Evolutionary conservation across 2,113 vertebrate species (phyloP), one percentile per base, ranked within the genome.

Genomic region (Cinclus cinclus): DNA sequence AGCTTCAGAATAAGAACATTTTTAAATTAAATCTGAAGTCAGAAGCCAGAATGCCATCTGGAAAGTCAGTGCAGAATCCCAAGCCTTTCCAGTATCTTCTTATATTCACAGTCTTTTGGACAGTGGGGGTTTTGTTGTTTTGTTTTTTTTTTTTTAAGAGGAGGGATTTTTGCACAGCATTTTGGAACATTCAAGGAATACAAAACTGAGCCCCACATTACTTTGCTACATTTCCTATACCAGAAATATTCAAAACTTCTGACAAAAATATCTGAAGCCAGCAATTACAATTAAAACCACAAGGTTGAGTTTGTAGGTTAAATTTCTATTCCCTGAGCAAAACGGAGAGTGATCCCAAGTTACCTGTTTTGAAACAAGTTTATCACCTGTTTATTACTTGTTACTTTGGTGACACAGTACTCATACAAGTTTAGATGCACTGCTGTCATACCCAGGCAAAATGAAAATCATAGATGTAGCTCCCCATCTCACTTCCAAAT

Each of bases 71-170:
- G 35, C 42, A 75, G 52, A 87, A 25, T 71, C 27, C 31, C 27
- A 81, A 71, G 84, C 62, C 65, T 56, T 82, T 87, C 37, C 67
- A 53, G 82, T 39, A 39, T 63, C 33, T 84, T 75, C 60, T 83
- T 30, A 71, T 17, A 59, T 7, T 62, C 37, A 53, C 20, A 59
- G 27, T 11, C 49, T 75, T 53, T 58, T n/a, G 42, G 11, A 35
- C 3, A 11, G 46, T 23, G 10, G 23, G 7, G 19, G 2, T 17
- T 47, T 67, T 39, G 18, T 33, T 2, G 2, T 6, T 2, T 6
- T 27, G 59, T 62, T 28, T 52, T 1, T 6, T 2, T 6, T 27
- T 64, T 62, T 28, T 52, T 56, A 52, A 21, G 18, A 79, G 39
- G 12, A 70, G 23, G 14, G 25, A 58, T n/a, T 69, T 92, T 58